Base-by-base conservation (phyloP, 2,797 vertebrate species). In the Uromys caudimaculatus region DNA sequence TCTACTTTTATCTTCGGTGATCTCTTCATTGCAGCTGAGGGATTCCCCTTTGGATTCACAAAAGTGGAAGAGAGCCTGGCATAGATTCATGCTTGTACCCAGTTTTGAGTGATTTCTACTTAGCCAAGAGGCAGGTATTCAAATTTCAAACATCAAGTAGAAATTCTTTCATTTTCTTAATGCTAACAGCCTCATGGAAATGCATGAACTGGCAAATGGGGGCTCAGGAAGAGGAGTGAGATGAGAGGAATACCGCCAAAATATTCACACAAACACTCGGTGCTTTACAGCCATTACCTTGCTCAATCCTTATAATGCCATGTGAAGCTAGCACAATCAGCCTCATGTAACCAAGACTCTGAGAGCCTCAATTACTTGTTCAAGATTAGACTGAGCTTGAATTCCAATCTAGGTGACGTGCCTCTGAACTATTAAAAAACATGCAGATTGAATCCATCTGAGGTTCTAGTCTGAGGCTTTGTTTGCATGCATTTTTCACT, bases 51-150 rank as follows among this genome's bases (percentile, higher is more conserved):
- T 85, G n/a, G 54, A 75, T 62, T 92, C 35, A 44, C 6, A 62
- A 29, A 76, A 56, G 78, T 83, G 58, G 64, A 38, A 50, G 32
- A 60, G 77, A 84, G 10, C 24, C 41, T 62, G 41, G 13, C 35
- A 84, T 41, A 91, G 78, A 69, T 73, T 91, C 6, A 24, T 29
- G 83, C 4, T 81, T 71, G 29, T 4, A 75, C 6, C 64, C 11
- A 67, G 6, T 58, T 69, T 81, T 92, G 71, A 87, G 12, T 95
- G 35, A 58, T 93, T 95, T 94, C 62, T 90, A 3, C 96, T 89
- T 90, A 11, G 11, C 54, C 27, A 21, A 86, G 35, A 96, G 64
- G 3, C 16, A 94, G 56, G 24, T n/a, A 35, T 89, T 92, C 89
- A 35, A 83, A 91, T 88, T 64, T 93, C 76, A 95, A 91, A 89